Evolutionary conservation across 2,888 invertebrate genomes (phyloP).

Genomic region (Ophraella communa): DNA sequence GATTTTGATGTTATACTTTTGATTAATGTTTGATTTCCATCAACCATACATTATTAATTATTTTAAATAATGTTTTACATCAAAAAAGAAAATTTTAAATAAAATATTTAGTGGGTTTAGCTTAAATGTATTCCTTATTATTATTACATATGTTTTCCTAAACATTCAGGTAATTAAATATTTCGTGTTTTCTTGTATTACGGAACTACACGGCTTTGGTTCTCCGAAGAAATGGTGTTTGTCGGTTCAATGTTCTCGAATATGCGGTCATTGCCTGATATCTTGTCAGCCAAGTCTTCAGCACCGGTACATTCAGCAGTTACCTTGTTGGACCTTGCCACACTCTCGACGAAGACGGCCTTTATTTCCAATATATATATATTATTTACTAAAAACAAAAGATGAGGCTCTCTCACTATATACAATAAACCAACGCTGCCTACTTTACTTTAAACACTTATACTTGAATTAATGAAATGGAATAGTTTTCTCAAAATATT

Average conservation of each 20-base stretch:
- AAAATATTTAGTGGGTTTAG: background rate
- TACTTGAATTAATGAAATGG: too few species aligned
- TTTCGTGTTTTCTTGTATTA: conserved; percentile 35
- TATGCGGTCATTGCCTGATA: conserved; percentile 56
- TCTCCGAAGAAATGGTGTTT: conserved; percentile 53
- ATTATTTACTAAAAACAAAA: conserved; percentile 5
- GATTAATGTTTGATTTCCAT: background rate
- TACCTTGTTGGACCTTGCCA: conserved; percentile 39
- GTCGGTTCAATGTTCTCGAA: conserved; percentile 52
- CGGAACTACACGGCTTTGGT: conserved; percentile 47
- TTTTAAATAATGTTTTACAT: background rate
- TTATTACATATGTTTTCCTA: background rate
- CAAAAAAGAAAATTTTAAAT: background rate
- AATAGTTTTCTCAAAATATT: too few species aligned
- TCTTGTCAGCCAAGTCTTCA: conserved; percentile 50
- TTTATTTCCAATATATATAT: background rate
- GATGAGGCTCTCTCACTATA: background rate
- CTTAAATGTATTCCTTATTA: background rate
- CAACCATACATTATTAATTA: background rate
- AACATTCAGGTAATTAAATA: conserved; percentile 20
- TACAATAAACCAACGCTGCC: too few species aligned
- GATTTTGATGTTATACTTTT: too few species aligned
- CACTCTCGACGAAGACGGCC: conserved; percentile 4
- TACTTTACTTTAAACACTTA: too few species aligned
- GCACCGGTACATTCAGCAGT: conserved; percentile 40